Conservation (phyloP, 2,797 vertebrate genomes). For the Helicolenus hilgendorfi region DNA sequence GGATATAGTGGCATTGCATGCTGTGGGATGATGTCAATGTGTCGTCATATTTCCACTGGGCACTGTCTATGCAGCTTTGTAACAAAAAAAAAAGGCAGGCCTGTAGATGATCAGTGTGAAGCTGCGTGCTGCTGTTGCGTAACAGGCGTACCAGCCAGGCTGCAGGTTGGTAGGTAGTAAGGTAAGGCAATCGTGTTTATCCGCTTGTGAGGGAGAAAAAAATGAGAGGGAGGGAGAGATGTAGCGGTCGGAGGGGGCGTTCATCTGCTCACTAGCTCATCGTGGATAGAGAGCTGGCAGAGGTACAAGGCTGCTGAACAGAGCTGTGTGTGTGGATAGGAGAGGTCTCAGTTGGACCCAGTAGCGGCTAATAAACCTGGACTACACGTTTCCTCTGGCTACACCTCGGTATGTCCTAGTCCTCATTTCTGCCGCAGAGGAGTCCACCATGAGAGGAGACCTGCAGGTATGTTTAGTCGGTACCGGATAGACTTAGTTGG, state of each 20-base stretch:
- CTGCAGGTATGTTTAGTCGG: conserved; percentile 72
- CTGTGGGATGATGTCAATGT: conserved; percentile 60
- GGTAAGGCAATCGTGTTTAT: conserved; percentile 62
- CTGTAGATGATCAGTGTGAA: background rate
- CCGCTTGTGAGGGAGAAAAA: conserved; percentile 50
- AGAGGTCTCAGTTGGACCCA: background rate
- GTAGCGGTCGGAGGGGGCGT: conserved; percentile 78
- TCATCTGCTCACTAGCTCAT: conserved; percentile 51
- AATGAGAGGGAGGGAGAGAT: conserved; percentile 67
- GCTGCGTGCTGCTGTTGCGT: conserved; percentile 62
- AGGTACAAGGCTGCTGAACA: conserved; percentile 33
- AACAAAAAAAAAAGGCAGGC: background rate
- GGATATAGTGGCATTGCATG: background rate
- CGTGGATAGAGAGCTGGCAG: conserved; percentile 56
- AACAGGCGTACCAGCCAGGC: conserved; percentile 57
- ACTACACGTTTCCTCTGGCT: background rate
- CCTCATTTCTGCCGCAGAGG: conserved; percentile 61
- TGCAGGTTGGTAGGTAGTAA: conserved; percentile 32
- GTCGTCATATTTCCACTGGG: conserved; percentile 56
- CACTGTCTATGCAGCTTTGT: conserved; percentile 10
- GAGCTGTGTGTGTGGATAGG: background rate
- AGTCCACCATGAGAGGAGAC: conserved; percentile 57
- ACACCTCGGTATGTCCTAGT: conserved; percentile 7
- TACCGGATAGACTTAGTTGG: background rate
- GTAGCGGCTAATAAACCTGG: conserved; percentile 3